Evolutionary conservation across 2,888 invertebrate species (phyloP).

Genomic region (Drosophila borborema): DNA sequence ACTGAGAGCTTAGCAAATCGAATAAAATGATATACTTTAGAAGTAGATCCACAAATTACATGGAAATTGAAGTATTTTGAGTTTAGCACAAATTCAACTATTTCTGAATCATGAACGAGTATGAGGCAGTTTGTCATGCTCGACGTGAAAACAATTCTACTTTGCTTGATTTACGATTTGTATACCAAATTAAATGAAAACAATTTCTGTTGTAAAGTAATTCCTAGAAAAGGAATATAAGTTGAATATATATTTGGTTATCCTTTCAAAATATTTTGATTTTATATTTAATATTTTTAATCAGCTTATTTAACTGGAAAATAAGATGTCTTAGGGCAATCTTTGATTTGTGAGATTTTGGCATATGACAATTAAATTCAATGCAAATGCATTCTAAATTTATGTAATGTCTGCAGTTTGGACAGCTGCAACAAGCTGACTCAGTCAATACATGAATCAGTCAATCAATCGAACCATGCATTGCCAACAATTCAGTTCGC

Average conservation of each 20-base stretch:
- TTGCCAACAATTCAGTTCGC: slow-evolving; percentile 15
- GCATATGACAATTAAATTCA: background rate
- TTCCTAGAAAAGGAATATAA: background rate
- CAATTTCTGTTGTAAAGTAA: background rate
- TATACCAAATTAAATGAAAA: background rate
- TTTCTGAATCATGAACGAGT: background rate
- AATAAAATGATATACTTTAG: background rate
- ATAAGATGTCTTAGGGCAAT: background rate
- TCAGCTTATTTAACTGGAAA: background rate
- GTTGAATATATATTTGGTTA: too few species aligned
- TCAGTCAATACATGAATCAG: slow-evolving; percentile 20
- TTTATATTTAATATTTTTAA: background rate
- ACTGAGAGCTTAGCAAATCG: background rate
- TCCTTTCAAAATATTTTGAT: too few species aligned
- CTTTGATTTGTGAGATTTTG: background rate
- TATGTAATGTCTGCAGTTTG: background rate
- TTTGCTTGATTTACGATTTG: background rate
- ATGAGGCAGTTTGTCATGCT: background rate
- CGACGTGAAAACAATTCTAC: background rate
- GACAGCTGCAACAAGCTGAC: slow-evolving; percentile 6
- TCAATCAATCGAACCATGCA: slow-evolving; percentile 33
- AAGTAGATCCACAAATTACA: background rate
- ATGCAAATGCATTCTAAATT: background rate
- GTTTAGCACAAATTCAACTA: background rate
- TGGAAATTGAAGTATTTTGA: background rate